Evolutionary conservation across 2,113 vertebrate genomes (phyloP), one percentile per base, ranked within the genome.

Genomic region (Hiodon alosoides): DNA sequence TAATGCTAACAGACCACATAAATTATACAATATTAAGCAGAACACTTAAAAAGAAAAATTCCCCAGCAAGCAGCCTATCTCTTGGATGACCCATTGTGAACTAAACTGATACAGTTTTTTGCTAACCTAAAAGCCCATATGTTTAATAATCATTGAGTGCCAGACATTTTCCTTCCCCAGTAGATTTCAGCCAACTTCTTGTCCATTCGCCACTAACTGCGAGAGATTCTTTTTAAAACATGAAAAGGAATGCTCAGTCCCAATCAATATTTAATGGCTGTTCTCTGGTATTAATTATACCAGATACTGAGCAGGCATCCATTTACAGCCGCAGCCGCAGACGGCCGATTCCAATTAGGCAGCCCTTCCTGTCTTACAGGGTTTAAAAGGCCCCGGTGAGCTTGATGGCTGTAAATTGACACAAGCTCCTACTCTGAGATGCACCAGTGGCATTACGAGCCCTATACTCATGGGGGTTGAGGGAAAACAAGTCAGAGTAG

Each of bases 221-320:
- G 53, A 73, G 70, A 3, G 47, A 16, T 17, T 17, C 7, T 17
- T 52, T 55, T 50, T 72, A 62, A 76, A 67, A 76, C 65, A 10
- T 3, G 75, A 55, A 76, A 58, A 17, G 59, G 59, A 53, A 53
- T 47, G 66, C 51, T 58, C 72, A 77, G 53, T 76, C 46, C 17
- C 73, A 64, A 86, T 89, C 78, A 82, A 88, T 87, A 84, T 81
- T 87, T 86, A 72, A 86, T 83, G 60, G 69, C 61, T 46, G 17
- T 57, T 79, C 69, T 70, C 78, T 77, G 59, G 62, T 82, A 84
- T 87, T 84, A 86, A 86, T 89, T 85, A 87, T 77, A 77, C 66
- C 66, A 60, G 59, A 79, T 76, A 85, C 84, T 81, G 84, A 87
- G 88, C 82, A 87, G 77, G 80, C 77, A 82, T 67, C 74, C 81